Conservation (phyloP, 2,113 vertebrate genomes). For the Erinaceus europaeus region DNA sequence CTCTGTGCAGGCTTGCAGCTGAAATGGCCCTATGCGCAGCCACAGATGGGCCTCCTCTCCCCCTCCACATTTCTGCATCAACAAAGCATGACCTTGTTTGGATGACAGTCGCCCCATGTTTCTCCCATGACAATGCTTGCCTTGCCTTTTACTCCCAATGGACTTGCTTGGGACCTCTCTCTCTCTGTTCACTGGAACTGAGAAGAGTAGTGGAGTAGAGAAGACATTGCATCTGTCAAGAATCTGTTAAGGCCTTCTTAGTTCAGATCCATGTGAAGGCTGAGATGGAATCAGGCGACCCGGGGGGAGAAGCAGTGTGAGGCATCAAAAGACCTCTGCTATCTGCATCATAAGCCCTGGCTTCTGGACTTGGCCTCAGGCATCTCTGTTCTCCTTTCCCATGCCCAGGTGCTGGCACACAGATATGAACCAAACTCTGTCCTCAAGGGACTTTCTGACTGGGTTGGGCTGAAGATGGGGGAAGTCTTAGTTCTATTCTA, state of each 20-base stretch:
- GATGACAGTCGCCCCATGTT: constrained; percentile 77
- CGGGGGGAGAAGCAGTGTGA: background rate
- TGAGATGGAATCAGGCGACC: background rate
- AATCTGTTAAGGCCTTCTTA: constrained; percentile 27
- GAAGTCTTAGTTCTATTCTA: background rate
- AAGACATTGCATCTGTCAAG: background rate
- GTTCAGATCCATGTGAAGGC: background rate
- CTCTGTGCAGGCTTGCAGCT: constrained; percentile 85
- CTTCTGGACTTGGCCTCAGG: background rate
- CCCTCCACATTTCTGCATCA: constrained; percentile 80
- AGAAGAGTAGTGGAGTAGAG: constrained; percentile 23
- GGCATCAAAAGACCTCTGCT: background rate
- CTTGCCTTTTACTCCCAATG: constrained; percentile 68
- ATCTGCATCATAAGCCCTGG: background rate
- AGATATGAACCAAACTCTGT: background rate
- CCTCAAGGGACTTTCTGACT: constrained; percentile 33
- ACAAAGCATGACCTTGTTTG: constrained; percentile 87
- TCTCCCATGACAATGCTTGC: constrained; percentile 68
- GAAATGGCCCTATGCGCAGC: constrained; percentile 76
- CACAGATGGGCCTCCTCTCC: constrained; percentile 86
- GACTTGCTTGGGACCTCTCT: constrained; percentile 61
- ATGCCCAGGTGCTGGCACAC: background rate
- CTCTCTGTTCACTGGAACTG: constrained; percentile 27
- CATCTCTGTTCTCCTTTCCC: background rate
- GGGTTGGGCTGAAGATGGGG: background rate